Evolutionary conservation across 2,888 invertebrate genomes (phyloP).

Genomic region (Lycophotia porphyrea): DNA sequence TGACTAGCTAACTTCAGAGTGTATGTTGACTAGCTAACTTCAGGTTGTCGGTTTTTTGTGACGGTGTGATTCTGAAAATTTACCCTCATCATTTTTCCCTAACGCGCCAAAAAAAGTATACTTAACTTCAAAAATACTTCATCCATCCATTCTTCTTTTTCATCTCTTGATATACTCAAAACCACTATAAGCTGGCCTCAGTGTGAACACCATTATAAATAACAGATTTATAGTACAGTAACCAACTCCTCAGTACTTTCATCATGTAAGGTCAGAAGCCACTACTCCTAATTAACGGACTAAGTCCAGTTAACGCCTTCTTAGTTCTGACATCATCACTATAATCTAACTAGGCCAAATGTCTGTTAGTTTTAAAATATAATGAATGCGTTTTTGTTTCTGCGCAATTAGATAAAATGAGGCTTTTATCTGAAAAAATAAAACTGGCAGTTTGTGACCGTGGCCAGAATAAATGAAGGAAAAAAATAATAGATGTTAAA

Average conservation of each 20-base stretch:
- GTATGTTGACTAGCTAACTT: too few species aligned
- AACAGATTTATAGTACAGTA: constrained; percentile 9
- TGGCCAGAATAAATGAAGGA: background rate
- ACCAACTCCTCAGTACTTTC: constrained; percentile 6
- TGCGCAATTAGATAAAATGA: constrained; percentile 41
- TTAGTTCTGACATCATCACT: constrained; percentile 39
- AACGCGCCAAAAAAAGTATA: too few species aligned
- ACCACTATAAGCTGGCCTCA: background rate
- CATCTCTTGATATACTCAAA: background rate
- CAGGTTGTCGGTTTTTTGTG: too few species aligned
- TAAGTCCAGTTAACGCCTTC: constrained; percentile 23
- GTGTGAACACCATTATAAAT: background rate
- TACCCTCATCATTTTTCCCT: too few species aligned
- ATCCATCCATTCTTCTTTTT: background rate
- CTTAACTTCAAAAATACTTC: too few species aligned
- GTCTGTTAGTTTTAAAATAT: constrained; percentile 31
- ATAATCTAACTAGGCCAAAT: constrained; percentile 50
- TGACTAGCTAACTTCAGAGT: too few species aligned
- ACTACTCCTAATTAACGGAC: constrained; percentile 24
- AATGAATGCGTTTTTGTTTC: constrained; percentile 40
- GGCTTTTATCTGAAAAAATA: constrained; percentile 15
- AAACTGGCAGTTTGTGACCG: background rate
- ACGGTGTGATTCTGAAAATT: too few species aligned
- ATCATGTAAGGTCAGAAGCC: constrained; percentile 43
- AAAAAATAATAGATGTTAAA: too few species aligned